Percentiles rank a stretch among this genome's conserved stretches.
Evolutionary conservation across 64 coral and sea anemone species (phyloP).

Genomic region (Anthopleura sola): DNA sequence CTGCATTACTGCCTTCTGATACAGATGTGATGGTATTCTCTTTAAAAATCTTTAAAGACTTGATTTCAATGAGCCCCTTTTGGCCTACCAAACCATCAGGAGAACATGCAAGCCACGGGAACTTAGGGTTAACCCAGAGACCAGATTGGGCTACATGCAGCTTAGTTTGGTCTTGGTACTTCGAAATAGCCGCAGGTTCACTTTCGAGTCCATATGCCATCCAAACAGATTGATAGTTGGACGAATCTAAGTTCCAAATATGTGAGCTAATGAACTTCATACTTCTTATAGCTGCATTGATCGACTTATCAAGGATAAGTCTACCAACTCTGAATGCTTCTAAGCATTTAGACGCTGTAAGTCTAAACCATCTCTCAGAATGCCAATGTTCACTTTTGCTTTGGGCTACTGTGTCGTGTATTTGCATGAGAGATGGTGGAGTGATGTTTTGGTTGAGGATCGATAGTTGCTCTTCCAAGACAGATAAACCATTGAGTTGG

Average conservation of each 20-base stretch:
- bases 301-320: not conserved
- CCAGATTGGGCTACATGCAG: constrained; percentile 4
- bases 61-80: constrained; percentile 30
- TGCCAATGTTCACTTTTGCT: constrained; percentile 17
- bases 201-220: constrained; percentile 15
- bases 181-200: constrained; percentile 19
- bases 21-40: constrained; percentile 15
- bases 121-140: constrained; percentile 28
- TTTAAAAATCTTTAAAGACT: constrained; percentile 10
- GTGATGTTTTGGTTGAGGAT: constrained; percentile 6
- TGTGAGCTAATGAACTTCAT: constrained; percentile 10
- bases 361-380: constrained; percentile 2
- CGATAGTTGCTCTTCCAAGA: constrained; percentile 1
- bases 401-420: constrained; percentile 6
- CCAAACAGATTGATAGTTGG: constrained; percentile 22
- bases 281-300: not conserved
- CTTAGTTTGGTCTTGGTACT: constrained; percentile 31
- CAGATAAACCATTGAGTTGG: not conserved
- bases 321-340: constrained; percentile 5
- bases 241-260: not conserved
- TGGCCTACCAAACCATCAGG: constrained; percentile 27
- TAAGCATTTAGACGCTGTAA: constrained; percentile 12
- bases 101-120: constrained; percentile 22
- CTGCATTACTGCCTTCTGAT: not conserved
- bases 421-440: constrained; percentile 12